These are phyloP conservation scores for Synodontis membranacea DNA, from an alignment of 2,113 vertebrate species.

Conservation along the genomic window DNA sequence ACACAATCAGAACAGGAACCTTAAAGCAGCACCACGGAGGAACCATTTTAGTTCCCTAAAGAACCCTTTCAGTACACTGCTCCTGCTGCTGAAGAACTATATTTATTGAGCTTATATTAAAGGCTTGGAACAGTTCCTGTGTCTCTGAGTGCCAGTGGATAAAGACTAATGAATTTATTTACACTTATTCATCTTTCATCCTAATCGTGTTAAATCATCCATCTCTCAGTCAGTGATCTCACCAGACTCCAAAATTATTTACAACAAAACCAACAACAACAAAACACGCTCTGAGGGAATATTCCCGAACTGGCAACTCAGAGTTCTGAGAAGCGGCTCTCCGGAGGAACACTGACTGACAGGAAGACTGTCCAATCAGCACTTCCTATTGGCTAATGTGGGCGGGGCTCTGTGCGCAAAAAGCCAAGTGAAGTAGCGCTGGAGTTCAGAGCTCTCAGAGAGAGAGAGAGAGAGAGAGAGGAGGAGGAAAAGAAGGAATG, in stretches of 20 bases:
- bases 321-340: neutral
- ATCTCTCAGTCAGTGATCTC: too few species aligned
- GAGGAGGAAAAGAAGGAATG: neutral
- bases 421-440: neutral
- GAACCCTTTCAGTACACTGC: neutral
- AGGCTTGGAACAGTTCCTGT: neutral
- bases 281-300: too few species aligned
- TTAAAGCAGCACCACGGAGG: neutral
- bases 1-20: neutral
- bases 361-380: conserved; percentile 71
- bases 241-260: too few species aligned
- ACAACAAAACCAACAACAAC: too few species aligned
- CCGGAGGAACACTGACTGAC: conserved; percentile 66
- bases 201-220: neutral
- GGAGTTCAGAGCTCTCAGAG: conserved; percentile 14
- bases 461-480: neutral
- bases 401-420: conserved; percentile 83
- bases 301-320: conserved; percentile 20
- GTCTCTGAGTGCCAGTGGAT: neutral
- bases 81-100: neutral
- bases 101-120: too few species aligned
- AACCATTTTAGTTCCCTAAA: neutral
- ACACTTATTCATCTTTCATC: neutral
- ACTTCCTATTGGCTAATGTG: conserved; percentile 84
- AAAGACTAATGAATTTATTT: neutral